Base-by-base conservation (phyloP, 2,113 vertebrate genomes). In the Ceyx melanurus region DNA sequence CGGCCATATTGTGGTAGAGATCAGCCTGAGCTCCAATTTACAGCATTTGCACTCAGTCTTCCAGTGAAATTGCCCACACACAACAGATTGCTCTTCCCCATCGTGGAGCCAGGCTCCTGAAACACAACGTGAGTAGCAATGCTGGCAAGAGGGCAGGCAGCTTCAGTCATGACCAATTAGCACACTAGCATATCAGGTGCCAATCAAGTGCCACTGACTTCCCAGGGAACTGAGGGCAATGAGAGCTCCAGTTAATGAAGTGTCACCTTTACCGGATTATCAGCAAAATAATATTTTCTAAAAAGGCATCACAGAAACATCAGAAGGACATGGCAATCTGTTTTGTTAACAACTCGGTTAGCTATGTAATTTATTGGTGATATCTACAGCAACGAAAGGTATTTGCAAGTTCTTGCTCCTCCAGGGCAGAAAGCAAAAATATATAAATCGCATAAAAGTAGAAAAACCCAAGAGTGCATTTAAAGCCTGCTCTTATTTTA, bases 401-500 rank as follows among this genome's bases (percentile, higher is more conserved):
- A 43, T n/a, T 72, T 51, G 28, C 42, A 70, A 81, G 50, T 68
- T 40, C 70, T 46, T 43, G 22, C 53, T 86, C 40, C 51, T 85
- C 75, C 43, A 8, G 10, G 67, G 64, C 72, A 15, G 14, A 87
- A 19, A 86, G 60, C 35, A 91, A 51, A 89, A 86, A 74, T 29
- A 43, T 19, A 88, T 73, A 87, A 95, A 82, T 88, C 42, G 37
- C 10, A 62, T 11, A 40, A 85, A 85, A 96, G 53, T 10, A 76
- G 65, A 64, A 82, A 64, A 79, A 23, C 65, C 21, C 74, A 29
- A 61, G 84, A 64, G 37, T 13, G 8, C 53, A 17, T 94, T 94
- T 93, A 86, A 92, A 84, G 21, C 5, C 40, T 75, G 67, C 35
- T 83, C 48, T 88, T 90, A 53, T 71, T 95, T 91, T 85, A 91